phyloP scores from a whole-genome alignment of 1,140 invertebrate genomes.

The Caenorhabditis elegans region WBcel235 BX284606.5:11513001-11513500 shows the following conservation, averaged over 20 bases:
- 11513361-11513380: neutral
- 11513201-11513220: neutral
- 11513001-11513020: neutral
- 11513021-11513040: neutral
- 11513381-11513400: neutral
- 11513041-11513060: neutral
- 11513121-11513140: neutral
- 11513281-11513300: neutral
- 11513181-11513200: neutral
- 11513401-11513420: neutral
- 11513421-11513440: neutral
- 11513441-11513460: neutral
- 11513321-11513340: neutral
- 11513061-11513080: neutral
- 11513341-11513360: neutral
- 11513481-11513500: neutral
- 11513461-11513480: neutral
- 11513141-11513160: neutral
- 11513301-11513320: constrained; percentile 26
- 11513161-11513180: constrained; percentile 14
- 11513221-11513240: neutral
- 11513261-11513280: neutral
- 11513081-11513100: constrained; percentile 12
- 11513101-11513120: neutral
- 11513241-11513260: neutral